These are phyloP conservation scores for Adrianichthys oophorus DNA, from an alignment of 2,797 vertebrate genomes.

Conservation along the genomic window DNA sequence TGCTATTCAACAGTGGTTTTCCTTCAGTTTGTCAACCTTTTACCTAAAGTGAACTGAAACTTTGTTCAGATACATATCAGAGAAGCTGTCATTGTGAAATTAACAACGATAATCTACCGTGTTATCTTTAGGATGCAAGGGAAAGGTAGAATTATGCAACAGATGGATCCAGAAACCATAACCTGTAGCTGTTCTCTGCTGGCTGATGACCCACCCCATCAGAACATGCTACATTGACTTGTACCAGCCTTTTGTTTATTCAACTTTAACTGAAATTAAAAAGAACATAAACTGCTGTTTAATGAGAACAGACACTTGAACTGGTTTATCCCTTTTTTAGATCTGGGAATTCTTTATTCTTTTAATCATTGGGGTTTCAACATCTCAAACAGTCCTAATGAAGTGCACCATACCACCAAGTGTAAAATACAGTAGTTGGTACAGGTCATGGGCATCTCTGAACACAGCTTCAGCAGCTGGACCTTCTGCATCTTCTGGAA, in stretches of 20 bases:
- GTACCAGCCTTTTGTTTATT: not conserved
- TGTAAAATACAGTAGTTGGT: too few species aligned
- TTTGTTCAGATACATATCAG: slow-evolving; percentile 1
- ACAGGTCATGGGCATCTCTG: too few species aligned
- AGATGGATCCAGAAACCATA: not conserved
- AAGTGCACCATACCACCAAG: too few species aligned
- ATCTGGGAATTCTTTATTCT: too few species aligned
- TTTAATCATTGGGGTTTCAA: too few species aligned
- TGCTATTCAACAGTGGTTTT: not conserved
- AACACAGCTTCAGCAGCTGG: too few species aligned
- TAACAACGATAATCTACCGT: not conserved
- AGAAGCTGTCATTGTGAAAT: not conserved
- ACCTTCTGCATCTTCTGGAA: too few species aligned
- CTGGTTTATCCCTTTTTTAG: too few species aligned
- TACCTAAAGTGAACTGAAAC: not conserved
- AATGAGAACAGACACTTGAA: too few species aligned
- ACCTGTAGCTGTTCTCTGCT: not conserved
- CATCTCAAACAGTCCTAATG: too few species aligned
- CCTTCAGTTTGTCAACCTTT: not conserved
- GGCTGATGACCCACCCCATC: not conserved
- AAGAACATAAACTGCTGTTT: too few species aligned
- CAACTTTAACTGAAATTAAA: too few species aligned
- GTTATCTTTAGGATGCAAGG: not conserved
- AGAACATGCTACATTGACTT: not conserved
- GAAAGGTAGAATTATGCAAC: not conserved